phyloP scores from a whole-genome alignment of 2,888 invertebrate species.

The Lottia gigantea region DNA sequence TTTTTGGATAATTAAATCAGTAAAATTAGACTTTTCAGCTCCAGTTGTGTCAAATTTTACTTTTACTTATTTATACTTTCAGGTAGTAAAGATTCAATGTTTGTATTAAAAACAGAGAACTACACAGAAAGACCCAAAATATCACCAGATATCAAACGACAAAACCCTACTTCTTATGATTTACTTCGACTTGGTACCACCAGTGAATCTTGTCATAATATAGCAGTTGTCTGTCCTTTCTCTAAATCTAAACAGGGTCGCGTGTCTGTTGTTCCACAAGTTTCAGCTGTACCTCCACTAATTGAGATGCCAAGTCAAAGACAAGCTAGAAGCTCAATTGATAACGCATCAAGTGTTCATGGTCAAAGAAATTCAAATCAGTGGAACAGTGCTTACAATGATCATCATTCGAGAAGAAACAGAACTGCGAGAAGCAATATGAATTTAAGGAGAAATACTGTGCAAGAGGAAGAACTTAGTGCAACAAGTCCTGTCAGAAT shows the following conservation, averaged over 20 bases:
- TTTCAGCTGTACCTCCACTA: not conserved
- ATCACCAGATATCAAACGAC: conserved; percentile 34
- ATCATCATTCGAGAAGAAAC: too few species aligned
- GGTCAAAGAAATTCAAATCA: too few species aligned
- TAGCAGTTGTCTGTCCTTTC: not conserved
- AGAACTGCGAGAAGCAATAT: too few species aligned
- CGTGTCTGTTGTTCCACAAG: not conserved
- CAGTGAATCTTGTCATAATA: not conserved
- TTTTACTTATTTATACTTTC: conserved; percentile 22
- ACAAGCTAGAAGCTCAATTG: not conserved
- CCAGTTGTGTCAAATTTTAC: not conserved
- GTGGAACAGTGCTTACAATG: too few species aligned
- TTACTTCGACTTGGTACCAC: conserved; percentile 41
- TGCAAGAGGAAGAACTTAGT: too few species aligned
- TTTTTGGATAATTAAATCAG: too few species aligned
- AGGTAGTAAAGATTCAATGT: conserved; percentile 4
- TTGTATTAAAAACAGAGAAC: conserved; percentile 19
- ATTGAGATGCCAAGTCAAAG: not conserved
- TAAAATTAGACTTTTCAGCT: too few species aligned
- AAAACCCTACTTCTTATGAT: conserved; percentile 37
- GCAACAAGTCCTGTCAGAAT: too few species aligned
- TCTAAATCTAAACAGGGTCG: not conserved
- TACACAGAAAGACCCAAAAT: conserved; percentile 34
- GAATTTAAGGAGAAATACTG: too few species aligned
- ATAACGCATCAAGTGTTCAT: too few species aligned